A percentile compares a stretch with the other conserved stretches of the same genome.
Evolutionary conservation across 2,797 vertebrate species (phyloP).

Genomic region (Sphaeramia orbicularis): DNA sequence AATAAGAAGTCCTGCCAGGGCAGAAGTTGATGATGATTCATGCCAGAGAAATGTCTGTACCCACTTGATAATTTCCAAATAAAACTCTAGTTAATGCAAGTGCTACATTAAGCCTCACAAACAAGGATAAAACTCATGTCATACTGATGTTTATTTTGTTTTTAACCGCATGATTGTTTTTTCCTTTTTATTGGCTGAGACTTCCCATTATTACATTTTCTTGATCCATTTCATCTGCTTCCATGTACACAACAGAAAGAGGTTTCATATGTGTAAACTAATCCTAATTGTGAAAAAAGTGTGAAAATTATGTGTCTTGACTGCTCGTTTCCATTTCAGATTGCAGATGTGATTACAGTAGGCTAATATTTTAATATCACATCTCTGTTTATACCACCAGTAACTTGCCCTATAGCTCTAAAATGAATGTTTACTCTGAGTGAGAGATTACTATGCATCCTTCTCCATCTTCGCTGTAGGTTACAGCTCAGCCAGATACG

Average conservation of each 20-base stretch:
- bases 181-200: background rate
- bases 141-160: background rate
- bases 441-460: no score
- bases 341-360: conserved; percentile 8
- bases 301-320: conserved; percentile 13
- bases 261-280: conserved; percentile 41
- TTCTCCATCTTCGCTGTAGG: no score
- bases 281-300: conserved; percentile 30
- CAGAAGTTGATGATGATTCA: conserved; percentile 24
- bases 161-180: background rate
- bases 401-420: background rate
- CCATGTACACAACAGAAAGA: conserved; percentile 33
- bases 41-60: conserved; percentile 20
- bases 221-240: conserved; percentile 12
- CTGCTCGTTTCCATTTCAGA: conserved; percentile 25
- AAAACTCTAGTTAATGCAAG: conserved; percentile 20
- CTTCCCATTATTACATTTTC: background rate
- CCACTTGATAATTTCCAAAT: conserved; percentile 37
- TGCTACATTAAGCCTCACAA: background rate
- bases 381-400: conserved; percentile 5
- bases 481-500: background rate
- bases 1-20: background rate
- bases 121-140: conserved; percentile 1
- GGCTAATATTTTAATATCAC: conserved; percentile 35
- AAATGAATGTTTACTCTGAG: background rate